These are phyloP conservation scores for Tapirus indicus DNA, from an alignment of 2,797 vertebrate species.

Conservation along the genomic window DNA sequence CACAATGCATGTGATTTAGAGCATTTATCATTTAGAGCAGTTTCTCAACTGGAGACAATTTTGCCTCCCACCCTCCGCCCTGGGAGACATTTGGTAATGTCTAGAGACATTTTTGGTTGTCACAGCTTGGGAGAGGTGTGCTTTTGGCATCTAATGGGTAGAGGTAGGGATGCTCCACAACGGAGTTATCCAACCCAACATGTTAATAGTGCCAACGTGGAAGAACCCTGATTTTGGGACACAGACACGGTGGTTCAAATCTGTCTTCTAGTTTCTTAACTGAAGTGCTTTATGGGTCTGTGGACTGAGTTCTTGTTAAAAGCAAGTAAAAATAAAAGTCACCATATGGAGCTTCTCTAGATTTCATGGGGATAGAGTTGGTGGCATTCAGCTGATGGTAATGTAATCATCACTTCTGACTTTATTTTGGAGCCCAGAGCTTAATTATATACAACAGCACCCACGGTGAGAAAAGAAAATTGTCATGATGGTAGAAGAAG, in stretches of 20 bases:
- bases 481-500: conserved; percentile 18
- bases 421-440: conserved; percentile 58
- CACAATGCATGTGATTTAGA: background rate
- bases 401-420: conserved; percentile 30
- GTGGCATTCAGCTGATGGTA: conserved; percentile 27
- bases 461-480: conserved; percentile 60
- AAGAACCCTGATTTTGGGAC: background rate
- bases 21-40: background rate
- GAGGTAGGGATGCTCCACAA: background rate
- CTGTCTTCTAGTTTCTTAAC: background rate
- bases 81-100: background rate
- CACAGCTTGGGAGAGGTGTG: background rate
- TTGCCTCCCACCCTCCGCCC: background rate
- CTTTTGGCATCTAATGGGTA: background rate
- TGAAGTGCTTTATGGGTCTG: background rate
- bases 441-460: conserved; percentile 57
- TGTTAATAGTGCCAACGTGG: background rate
- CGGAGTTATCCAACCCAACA: background rate
- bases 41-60: background rate
- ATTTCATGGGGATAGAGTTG: background rate
- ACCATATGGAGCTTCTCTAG: background rate
- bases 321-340: conserved; percentile 36
- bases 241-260: background rate
- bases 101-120: background rate
- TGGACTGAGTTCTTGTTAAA: conserved; percentile 13